Conservation (phyloP, 2,888 invertebrate species). For the Rhagium mordax region DNA sequence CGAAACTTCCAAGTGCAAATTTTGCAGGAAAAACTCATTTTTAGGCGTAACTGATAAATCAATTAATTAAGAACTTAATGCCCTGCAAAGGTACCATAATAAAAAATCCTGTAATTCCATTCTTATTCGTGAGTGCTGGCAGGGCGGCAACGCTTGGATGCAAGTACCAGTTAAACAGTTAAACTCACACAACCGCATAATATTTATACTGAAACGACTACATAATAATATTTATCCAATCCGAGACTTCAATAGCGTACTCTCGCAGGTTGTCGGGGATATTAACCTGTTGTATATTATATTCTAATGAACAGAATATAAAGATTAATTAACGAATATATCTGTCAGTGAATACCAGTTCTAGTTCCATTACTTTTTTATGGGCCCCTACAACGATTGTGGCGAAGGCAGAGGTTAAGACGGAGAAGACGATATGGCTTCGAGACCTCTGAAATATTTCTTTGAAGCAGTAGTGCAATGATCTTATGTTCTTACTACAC, state of each 20-base stretch:
- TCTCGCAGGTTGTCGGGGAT: conserved; percentile 10
- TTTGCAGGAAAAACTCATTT: too few species aligned
- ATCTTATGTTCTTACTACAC: conserved; percentile 16
- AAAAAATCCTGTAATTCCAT: too few species aligned
- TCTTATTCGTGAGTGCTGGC: too few species aligned
- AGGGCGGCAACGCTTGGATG: too few species aligned
- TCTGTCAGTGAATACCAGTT: conserved; percentile 32
- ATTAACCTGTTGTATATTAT: conserved; percentile 26
- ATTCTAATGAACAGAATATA: conserved; percentile 23
- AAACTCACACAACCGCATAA: too few species aligned
- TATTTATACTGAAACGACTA: not conserved
- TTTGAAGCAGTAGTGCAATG: conserved; percentile 11
- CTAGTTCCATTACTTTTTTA: conserved; percentile 33
- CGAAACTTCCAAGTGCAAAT: too few species aligned
- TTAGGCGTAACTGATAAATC: too few species aligned
- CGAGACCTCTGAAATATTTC: conserved; percentile 15
- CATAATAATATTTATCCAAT: conserved; percentile 9
- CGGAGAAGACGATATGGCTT: conserved; percentile 15
- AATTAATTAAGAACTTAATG: too few species aligned
- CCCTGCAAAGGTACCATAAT: too few species aligned
- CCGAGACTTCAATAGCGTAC: not conserved
- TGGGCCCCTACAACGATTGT: conserved; percentile 12
- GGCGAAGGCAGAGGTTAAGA: not conserved
- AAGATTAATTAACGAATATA: conserved; percentile 32
- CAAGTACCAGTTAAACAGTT: not conserved